Evolutionary conservation across 2,888 invertebrate species (phyloP), one percentile per base, ranked within the genome.

Genomic region (Nyleta sp.): DNA sequence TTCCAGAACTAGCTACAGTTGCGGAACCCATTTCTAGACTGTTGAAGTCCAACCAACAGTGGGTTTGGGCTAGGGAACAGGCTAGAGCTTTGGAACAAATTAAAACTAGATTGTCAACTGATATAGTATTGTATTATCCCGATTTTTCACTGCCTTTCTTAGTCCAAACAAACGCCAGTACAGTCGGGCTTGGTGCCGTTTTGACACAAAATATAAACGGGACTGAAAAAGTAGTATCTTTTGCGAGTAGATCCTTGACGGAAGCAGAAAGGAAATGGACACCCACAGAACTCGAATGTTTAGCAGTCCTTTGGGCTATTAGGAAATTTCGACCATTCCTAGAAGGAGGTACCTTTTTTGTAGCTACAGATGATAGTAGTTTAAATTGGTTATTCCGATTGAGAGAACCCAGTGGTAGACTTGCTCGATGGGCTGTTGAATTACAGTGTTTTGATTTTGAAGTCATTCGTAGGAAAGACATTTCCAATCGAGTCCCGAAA

Each of bases 91-190:
- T n/a, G n/a, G n/a, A 24, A 24, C 24, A 22, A 24, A 33, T 57
- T 1, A 57, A 24, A 13, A 38, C 13, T n/a, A 13, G 2, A 4
- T 15, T 40, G 5, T 4, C 13, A 3, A 22, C 33, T 1, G 22
- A 80, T 0, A 80, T 76, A 0, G 65, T 78, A 0, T 20, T 83
- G 0, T 38, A 57, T 1, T 76, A 80, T n/a, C 82, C 82, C 1
- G 71, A 81, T 22, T 81, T 81, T 48, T 11, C 22, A 8, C 8
- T 10, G 1, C 38, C 33, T 2, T 60, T 68, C 18, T 11, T 18
- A 1, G 6, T 75, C 11, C 64, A 60, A 13, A 68, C 62, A 0
- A 59, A 68, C 33, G 68, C 67, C 1, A 68, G 67, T 17, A 15
- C 35, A 7, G 24, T 40, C 0, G 74, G 53, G 2, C 6, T 53